These are phyloP conservation scores for Caenorhabditis brenneri DNA, from an alignment of 1,140 invertebrate species.

Conservation along the genomic window DNA sequence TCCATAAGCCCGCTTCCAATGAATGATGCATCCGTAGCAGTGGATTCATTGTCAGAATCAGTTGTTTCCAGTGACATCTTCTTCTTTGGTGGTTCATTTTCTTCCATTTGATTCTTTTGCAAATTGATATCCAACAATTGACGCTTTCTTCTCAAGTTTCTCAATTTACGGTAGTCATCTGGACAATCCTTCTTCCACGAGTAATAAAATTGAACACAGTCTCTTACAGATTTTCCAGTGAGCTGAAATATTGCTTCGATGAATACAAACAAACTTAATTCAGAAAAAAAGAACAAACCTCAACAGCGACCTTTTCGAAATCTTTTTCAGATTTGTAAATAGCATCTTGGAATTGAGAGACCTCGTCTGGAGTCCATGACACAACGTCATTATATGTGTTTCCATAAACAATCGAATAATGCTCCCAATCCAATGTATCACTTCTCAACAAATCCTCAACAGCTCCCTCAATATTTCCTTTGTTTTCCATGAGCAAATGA, in stretches of 20 bases:
- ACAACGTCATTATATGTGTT: slow-evolving; percentile 76
- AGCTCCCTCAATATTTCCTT: slow-evolving; percentile 69
- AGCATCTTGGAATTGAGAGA: slow-evolving; percentile 85
- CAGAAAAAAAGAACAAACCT: slow-evolving; percentile 76
- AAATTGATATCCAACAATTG: slow-evolving; percentile 69
- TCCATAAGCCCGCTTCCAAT: slow-evolving; percentile 31
- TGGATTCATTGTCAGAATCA: slow-evolving; percentile 27
- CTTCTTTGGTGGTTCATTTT: slow-evolving; percentile 9
- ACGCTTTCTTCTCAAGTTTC: slow-evolving; percentile 72
- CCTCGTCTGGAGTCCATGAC: slow-evolving; percentile 84
- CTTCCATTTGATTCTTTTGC: slow-evolving; percentile 29
- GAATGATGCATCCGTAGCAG: not conserved
- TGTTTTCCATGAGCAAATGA: slow-evolving; percentile 78
- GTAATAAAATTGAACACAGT: slow-evolving; percentile 97
- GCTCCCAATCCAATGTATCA: slow-evolving; percentile 77
- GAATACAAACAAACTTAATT: too few species aligned
- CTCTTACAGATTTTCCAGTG: slow-evolving; percentile 84
- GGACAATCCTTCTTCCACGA: slow-evolving; percentile 87
- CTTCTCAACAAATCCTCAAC: slow-evolving; percentile 68
- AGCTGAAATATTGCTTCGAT: slow-evolving; percentile 75
- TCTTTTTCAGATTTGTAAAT: slow-evolving; percentile 90
- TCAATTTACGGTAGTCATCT: slow-evolving; percentile 73
- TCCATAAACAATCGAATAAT: slow-evolving; percentile 77
- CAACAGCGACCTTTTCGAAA: slow-evolving; percentile 84
- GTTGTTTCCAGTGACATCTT: not conserved